A percentile compares a stretch with the other conserved stretches of the same genome.
Evolutionary conservation across 2,888 invertebrate species (phyloP).

Genomic region (Thyatira batis): DNA sequence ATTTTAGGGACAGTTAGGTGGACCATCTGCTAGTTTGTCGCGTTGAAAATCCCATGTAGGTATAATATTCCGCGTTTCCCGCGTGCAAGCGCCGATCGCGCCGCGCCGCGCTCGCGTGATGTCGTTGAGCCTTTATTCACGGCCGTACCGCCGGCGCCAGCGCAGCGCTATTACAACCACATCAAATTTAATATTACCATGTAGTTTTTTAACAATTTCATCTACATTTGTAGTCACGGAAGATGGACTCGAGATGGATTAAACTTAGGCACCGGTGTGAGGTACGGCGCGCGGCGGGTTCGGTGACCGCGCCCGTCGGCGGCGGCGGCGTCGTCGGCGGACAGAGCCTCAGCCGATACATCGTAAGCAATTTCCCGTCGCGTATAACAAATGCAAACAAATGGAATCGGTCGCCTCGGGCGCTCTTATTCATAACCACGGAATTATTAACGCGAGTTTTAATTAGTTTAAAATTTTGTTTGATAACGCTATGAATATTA

Average conservation of each 20-base stretch:
- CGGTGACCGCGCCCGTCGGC: conserved; percentile 5
- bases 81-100: not conserved
- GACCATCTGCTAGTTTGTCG: no score
- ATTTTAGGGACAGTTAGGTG: no score
- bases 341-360: not conserved
- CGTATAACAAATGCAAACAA: conserved; percentile 49
- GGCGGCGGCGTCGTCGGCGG: not conserved
- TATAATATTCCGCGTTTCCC: no score
- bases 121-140: not conserved
- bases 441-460: conserved; percentile 70
- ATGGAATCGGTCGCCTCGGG: conserved; percentile 43
- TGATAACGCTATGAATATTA: conserved; percentile 79
- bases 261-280: not conserved
- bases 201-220: not conserved
- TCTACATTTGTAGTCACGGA: not conserved
- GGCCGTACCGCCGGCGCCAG: not conserved
- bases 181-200: not conserved
- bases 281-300: not conserved
- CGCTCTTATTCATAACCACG: conserved; percentile 42
- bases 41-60: no score
- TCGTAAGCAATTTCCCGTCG: conserved; percentile 35
- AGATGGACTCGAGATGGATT: not conserved
- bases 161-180: not conserved
- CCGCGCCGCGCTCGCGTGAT: not conserved
- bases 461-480: conserved; percentile 79